Evolutionary conservation across 2,888 invertebrate species (phyloP), one percentile per base, ranked within the genome.

Genomic region (Pammene fasciana): DNA sequence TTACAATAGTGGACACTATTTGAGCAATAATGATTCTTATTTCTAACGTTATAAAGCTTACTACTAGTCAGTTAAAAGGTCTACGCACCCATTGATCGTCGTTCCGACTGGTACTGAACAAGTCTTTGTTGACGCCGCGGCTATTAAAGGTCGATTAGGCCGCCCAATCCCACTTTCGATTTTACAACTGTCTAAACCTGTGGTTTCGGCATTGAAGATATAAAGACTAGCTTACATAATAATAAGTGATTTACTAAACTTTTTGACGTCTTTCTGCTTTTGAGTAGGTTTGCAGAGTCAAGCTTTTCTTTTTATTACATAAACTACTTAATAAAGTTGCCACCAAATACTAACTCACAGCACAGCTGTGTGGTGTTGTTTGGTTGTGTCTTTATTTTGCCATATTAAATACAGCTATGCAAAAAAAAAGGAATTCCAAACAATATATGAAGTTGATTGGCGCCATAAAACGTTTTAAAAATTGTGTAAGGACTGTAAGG

Each of bases 101-200:
- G 48, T 48, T 18, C 48, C 14, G 16, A 46, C 38, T 9, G 0
- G 38, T 38, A 38, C 7, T 9, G 48, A 16, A 70, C 52, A 61
- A 72, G 75, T 87, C 90, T 90, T 91, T 89, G 82, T 76, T 80
- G 78, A 78, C 75, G 86, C 92, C 90, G 92, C 87, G 71, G 83
- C 90, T 85, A 91, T 91, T 92, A 92, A 90, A 89, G 77, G 75
- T 74, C 90, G 88, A 91, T 91, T 90, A 90, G 82, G 81, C 76
- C 67, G 82, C 76, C 67, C 67, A 78, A 64, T 89, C 88, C 90
- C 85, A 91, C 90, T 90, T 89, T 90, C 90, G 85, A 83, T 92
- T 90, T 90, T 87, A 89, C 84, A 83, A 85, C 85, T 85, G 84
- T 85, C 85, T 83, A 76, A 79, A 85, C n/a, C 41, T 16, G 41